Percentiles rank a stretch among this genome's conserved stretches.
These are phyloP conservation scores for Triplophysa bombifrons DNA, from an alignment of 2,797 vertebrate genomes.

Conservation along the genomic window DNA sequence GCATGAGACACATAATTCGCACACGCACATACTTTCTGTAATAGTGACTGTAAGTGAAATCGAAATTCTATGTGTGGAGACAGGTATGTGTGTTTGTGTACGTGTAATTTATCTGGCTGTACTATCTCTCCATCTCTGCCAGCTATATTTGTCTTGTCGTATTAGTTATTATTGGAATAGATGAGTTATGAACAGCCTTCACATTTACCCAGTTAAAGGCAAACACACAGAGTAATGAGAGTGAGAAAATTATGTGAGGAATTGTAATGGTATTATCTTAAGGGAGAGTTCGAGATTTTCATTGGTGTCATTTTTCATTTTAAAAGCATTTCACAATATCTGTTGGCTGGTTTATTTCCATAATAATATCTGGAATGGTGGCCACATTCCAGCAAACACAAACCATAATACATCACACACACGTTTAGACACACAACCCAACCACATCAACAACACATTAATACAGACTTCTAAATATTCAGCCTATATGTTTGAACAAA, in stretches of 20 bases:
- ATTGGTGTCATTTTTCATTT: slow-evolving; percentile 42
- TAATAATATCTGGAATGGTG: slow-evolving; percentile 15
- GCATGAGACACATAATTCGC: neutral
- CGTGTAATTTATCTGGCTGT: slow-evolving; percentile 6
- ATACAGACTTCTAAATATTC: neutral
- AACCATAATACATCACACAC: neutral
- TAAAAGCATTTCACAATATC: slow-evolving; percentile 47
- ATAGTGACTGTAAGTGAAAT: neutral
- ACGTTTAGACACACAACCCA: neutral
- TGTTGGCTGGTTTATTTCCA: slow-evolving; percentile 34
- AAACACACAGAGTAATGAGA: slow-evolving; percentile 45
- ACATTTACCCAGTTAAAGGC: slow-evolving; percentile 51
- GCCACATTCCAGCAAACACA: slow-evolving; percentile 19
- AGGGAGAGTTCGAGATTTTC: slow-evolving; percentile 36
- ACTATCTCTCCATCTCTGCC: slow-evolving; percentile 29
- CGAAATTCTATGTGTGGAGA: neutral
- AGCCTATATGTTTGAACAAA: neutral
- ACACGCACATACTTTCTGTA: neutral
- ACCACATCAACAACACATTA: slow-evolving; percentile 5
- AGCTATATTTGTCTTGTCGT: slow-evolving; percentile 57
- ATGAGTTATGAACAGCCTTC: slow-evolving; percentile 57
- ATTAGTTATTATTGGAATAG: slow-evolving; percentile 58
- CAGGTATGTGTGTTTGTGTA: slow-evolving; percentile 3
- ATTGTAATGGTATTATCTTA: slow-evolving; percentile 18
- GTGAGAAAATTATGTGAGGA: neutral